Evolutionary conservation across 2,797 vertebrate genomes (phyloP), one percentile per base, ranked within the genome.

Genomic region (Urophycis tenuis): DNA sequence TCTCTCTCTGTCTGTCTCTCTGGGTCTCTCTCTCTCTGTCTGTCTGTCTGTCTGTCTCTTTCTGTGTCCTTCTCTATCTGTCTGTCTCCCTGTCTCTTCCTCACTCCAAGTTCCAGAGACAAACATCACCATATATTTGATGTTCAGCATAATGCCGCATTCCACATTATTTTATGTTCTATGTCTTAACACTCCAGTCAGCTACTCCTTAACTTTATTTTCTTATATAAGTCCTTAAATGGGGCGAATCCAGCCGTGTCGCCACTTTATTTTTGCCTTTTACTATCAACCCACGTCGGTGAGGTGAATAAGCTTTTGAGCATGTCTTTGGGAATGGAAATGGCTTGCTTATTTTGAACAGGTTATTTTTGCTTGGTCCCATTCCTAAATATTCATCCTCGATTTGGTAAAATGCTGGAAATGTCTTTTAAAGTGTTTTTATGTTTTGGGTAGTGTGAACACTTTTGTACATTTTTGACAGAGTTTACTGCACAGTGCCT

Each of bases 401-500:
- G 75, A 75, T n/a, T 30, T 71, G 36, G 39, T 35, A 70, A 60
- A 41, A 67, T 77, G 81, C 78, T 89, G 78, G 87, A 82, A 74
- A 85, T 86, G 75, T 85, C 32, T 73, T 45, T 82, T 71, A 31
- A 30, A 32, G 76, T 81, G 67, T 75, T 77, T 75, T 74, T 32
- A 74, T 78, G 45, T 78, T 75, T 85, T 41, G 19, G 49, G 29
- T 33, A 80, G 81, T 85, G 84, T 30, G 77, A 69, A 75, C 82
- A 87, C 86, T 83, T 82, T 83, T 87, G 85, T 87, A 78, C 84
- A 86, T 78, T 80, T 82, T 83, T 73, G 36, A 76, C 74, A 34
- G 78, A 80, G 79, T 79, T 12, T 83, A 83, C 86, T 90, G 83
- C 89, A 84, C 86, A 91, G 94, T 94, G 94, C 94, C 93, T 94